Conservation (phyloP, 2,888 invertebrate genomes). For the Flabesymbios commensalis region DNA sequence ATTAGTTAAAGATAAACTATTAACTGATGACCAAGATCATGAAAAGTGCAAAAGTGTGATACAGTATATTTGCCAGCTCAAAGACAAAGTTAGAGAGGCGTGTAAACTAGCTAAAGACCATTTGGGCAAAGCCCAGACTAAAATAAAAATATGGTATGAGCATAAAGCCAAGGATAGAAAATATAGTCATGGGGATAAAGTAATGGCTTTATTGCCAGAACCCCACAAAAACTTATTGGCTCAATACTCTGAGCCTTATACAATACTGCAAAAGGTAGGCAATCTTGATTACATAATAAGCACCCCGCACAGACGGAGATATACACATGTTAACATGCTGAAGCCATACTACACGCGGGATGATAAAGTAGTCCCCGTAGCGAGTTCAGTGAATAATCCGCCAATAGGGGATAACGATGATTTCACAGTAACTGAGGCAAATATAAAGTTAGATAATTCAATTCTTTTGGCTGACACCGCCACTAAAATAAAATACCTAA, state of each 20-base stretch:
- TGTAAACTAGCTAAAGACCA: slow-evolving; percentile 4
- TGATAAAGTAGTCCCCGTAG: too few species aligned
- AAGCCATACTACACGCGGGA: too few species aligned
- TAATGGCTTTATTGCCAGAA: not conserved
- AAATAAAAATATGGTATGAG: not conserved
- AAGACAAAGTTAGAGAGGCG: not conserved
- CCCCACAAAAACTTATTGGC: not conserved
- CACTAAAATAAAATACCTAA: too few species aligned
- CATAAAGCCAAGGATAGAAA: not conserved
- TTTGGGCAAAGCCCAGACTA: not conserved
- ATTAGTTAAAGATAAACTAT: slow-evolving; percentile 2
- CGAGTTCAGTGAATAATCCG: too few species aligned
- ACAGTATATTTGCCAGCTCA: not conserved
- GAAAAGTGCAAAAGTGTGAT: too few species aligned
- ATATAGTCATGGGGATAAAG: slow-evolving; percentile 4
- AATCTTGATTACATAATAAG: not conserved
- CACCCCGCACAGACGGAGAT: not conserved
- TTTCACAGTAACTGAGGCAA: too few species aligned
- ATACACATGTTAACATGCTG: too few species aligned
- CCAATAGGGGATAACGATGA: too few species aligned
- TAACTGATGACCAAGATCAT: not conserved
- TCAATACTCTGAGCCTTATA: not conserved
- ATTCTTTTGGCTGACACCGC: too few species aligned
- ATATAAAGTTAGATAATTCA: too few species aligned
- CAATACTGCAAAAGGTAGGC: not conserved